These are phyloP conservation scores for Pangasianodon gigas DNA, from an alignment of 2,113 vertebrate species.

Conservation along the genomic window DNA sequence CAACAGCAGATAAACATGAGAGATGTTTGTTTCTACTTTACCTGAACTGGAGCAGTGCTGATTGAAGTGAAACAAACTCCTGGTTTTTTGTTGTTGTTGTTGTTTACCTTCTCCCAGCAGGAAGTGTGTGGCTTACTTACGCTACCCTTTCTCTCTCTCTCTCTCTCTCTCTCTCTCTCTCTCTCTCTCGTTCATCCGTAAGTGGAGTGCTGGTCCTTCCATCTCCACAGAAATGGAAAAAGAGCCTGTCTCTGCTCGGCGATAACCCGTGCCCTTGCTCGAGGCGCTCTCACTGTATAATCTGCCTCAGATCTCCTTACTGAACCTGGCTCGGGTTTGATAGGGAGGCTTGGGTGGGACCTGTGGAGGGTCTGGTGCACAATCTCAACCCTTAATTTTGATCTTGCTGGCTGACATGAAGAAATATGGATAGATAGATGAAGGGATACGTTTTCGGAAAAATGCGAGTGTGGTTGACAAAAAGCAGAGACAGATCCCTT, in stretches of 20 bases:
- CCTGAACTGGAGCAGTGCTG: conserved; percentile 38
- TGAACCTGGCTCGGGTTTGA: conserved; percentile 37
- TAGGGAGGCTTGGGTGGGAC: conserved; percentile 32
- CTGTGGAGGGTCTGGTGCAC: conserved; percentile 39
- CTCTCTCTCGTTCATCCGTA: not conserved
- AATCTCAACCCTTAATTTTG: not conserved
- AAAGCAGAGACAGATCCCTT: not conserved
- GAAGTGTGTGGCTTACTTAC: not conserved
- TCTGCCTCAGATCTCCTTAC: conserved; percentile 45
- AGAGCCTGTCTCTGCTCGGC: conserved; percentile 22
- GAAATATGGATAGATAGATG: not conserved
- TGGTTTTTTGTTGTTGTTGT: conserved; percentile 26
- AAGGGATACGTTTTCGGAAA: not conserved
- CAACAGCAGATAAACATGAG: conserved; percentile 50
- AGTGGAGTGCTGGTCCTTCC: conserved; percentile 40
- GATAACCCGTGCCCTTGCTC: conserved; percentile 49
- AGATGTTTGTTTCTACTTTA: conserved; percentile 43
- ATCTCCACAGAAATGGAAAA: conserved; percentile 33
- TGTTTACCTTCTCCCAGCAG: conserved; percentile 48
- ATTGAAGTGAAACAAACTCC: conserved; percentile 51
- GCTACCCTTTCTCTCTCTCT: not conserved
- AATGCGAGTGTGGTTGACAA: not conserved
- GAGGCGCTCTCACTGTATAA: conserved; percentile 41
- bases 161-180: not conserved
- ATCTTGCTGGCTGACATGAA: not conserved